Conservation (phyloP, 2,888 invertebrate genomes). For the Tetranychus piercei region DNA sequence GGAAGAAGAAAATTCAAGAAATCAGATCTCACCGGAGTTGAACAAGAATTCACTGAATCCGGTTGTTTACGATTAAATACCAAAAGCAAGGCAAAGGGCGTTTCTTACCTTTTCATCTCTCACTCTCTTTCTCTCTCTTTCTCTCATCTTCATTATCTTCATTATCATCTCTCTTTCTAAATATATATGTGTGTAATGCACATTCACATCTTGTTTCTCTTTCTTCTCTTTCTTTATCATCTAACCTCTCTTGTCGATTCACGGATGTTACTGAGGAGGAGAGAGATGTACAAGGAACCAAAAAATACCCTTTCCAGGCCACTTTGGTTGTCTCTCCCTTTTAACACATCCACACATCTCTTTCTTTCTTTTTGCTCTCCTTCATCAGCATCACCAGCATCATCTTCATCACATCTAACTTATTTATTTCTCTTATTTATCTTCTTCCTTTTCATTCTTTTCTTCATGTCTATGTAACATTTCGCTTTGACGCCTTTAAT, state of each 20-base stretch:
- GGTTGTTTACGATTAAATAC: conserved; percentile 14
- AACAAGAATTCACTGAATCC: conserved; percentile 10
- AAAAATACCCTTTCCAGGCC: background rate
- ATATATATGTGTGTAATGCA: background rate
- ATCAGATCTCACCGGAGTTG: background rate
- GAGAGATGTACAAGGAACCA: background rate
- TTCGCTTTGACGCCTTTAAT: background rate
- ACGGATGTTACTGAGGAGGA: background rate
- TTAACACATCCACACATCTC: background rate
- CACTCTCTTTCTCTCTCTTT: background rate
- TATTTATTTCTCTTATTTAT: background rate
- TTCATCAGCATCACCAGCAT: background rate
- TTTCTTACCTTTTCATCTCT: background rate
- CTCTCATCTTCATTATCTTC: background rate
- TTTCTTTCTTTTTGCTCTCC: background rate
- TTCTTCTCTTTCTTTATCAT: background rate
- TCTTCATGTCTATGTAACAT: background rate
- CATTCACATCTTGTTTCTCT: background rate
- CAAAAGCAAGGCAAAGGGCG: conserved; percentile 8
- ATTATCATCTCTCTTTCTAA: background rate
- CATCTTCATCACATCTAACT: background rate
- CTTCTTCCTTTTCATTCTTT: background rate
- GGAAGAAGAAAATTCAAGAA: background rate
- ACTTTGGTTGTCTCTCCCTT: background rate
- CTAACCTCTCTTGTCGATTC: conserved; percentile 1